phyloP scores from a whole-genome alignment of 1,140 invertebrate genomes.

The Phenacoccus solenopsis region DNA sequence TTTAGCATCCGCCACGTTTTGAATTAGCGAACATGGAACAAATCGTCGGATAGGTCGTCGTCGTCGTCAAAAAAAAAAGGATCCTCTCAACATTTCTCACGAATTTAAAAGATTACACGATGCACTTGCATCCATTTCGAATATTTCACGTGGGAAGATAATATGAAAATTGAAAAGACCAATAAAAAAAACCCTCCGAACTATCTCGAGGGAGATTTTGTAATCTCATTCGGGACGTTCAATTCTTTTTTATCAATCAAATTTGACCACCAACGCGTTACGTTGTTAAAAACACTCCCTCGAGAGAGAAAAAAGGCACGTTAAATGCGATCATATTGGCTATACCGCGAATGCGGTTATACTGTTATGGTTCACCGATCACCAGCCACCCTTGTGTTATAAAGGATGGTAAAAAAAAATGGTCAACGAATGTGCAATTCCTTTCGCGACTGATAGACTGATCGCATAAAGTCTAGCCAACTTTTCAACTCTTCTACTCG shows the following conservation, averaged over 20 bases:
- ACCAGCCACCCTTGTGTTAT: not conserved
- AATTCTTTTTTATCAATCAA: constrained; percentile 15
- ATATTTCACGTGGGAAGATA: not conserved
- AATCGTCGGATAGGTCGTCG: not conserved
- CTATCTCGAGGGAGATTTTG: constrained; percentile 5
- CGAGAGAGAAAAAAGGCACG: not conserved
- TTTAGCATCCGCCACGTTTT: not conserved
- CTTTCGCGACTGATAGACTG: no score
- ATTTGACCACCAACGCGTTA: constrained; percentile 13
- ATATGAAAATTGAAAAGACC: not conserved
- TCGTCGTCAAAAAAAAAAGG: not conserved
- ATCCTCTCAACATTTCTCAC: not conserved
- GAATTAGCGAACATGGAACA: not conserved
- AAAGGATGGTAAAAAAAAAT: not conserved
- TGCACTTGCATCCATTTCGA: not conserved
- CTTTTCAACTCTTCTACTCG: no score
- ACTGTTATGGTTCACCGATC: not conserved
- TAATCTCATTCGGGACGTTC: constrained; percentile 13
- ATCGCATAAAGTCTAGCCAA: no score
- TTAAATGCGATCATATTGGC: constrained; percentile 16
- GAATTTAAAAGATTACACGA: not conserved
- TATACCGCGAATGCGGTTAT: not conserved
- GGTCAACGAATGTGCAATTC: no score
- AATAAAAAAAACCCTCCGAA: not conserved
- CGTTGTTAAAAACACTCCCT: constrained; percentile 1